Percentiles rank a stretch among this genome's conserved stretches.
These are phyloP conservation scores for Drosophila ercepeae DNA, from an alignment of 1,140 invertebrate genomes.

Conservation along the genomic window DNA sequence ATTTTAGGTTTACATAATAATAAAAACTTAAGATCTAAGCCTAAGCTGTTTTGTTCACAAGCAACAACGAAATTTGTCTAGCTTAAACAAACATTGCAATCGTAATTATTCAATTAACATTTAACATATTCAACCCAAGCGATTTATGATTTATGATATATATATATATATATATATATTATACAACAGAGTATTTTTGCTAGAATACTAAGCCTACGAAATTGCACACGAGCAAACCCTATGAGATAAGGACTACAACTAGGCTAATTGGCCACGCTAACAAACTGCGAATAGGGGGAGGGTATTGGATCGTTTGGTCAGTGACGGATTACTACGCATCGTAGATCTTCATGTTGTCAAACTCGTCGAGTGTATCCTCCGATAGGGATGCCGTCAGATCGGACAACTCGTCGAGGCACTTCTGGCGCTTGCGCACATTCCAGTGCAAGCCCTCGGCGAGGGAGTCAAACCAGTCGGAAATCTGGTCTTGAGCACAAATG, in stretches of 20 bases:
- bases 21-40: slow-evolving; percentile 53
- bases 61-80: slow-evolving; percentile 57
- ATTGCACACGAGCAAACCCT: slow-evolving; percentile 63
- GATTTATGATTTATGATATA: slow-evolving; percentile 34
- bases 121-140: slow-evolving; percentile 63
- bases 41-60: slow-evolving; percentile 55
- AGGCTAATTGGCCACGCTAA: slow-evolving; percentile 53
- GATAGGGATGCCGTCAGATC: slow-evolving; percentile 93
- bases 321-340: slow-evolving; percentile 45
- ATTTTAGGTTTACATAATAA: slow-evolving; percentile 39
- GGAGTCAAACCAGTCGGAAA: slow-evolving; percentile 98
- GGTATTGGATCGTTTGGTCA: slow-evolving; percentile 1
- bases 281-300: slow-evolving; percentile 18
- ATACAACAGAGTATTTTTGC: slow-evolving; percentile 71
- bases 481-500: slow-evolving; percentile 97
- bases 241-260: slow-evolving; percentile 38
- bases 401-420: slow-evolving; percentile 93
- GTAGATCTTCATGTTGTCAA: slow-evolving; percentile 85
- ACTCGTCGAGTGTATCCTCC: slow-evolving; percentile 91
- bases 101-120: slow-evolving; percentile 47
- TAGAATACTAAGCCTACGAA: slow-evolving; percentile 34
- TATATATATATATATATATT: no score
- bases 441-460: slow-evolving; percentile 97
- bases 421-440: slow-evolving; percentile 97
- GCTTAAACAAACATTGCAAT: slow-evolving; percentile 58